phyloP scores from a whole-genome alignment of 2,113 vertebrate genomes.

The Bos javanicus region DNA sequence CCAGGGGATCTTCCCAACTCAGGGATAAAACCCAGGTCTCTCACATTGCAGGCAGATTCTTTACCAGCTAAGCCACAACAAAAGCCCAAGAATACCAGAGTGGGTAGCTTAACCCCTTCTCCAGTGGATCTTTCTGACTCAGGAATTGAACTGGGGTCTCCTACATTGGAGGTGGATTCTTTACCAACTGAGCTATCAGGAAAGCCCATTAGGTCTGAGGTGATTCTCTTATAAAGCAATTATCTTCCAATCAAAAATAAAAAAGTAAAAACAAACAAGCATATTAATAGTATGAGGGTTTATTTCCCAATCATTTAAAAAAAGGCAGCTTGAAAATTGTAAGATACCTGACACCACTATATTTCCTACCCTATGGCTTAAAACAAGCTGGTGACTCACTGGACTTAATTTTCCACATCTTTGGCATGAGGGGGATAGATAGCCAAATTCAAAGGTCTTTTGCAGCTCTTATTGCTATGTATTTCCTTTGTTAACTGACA shows the following conservation, averaged over 20 bases:
- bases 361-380: accelerated
- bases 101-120: not conserved
- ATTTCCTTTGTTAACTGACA: not conserved
- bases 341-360: no score
- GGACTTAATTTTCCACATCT: not conserved
- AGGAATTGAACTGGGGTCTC: not conserved
- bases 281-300: not conserved
- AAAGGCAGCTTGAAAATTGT: not conserved
- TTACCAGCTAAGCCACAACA: not conserved
- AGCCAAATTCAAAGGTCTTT: not conserved
- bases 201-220: not conserved
- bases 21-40: not conserved
- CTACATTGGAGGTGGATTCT: accelerated
- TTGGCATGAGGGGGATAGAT: not conserved
- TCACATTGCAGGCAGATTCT: not conserved
- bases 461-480: not conserved
- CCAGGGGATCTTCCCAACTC: not conserved
- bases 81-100: not conserved
- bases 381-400: not conserved
- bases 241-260: not conserved
- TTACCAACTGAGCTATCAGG: not conserved
- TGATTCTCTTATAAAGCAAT: not conserved
- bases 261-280: not conserved
- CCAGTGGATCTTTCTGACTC: not conserved
- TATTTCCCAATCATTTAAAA: not conserved